Percentiles rank a stretch among this genome's conserved stretches.
Conservation (phyloP, 2,113 vertebrate species). For the Xiphophorus maculatus region DNA sequence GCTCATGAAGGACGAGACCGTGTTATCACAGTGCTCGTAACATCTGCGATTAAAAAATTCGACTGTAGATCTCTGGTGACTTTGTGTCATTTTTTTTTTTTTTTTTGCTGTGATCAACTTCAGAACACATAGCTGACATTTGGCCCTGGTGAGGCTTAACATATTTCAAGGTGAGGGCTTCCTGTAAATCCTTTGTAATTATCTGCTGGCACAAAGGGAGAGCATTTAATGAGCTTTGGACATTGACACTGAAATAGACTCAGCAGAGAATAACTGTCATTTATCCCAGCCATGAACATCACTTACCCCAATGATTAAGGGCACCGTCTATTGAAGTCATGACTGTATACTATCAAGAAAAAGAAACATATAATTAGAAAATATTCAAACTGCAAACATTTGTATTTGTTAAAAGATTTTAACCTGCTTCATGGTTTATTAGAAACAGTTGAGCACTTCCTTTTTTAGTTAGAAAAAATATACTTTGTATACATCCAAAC, state of each 20-base stretch:
- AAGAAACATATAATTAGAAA: slow-evolving; percentile 29
- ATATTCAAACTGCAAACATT: slow-evolving; percentile 25
- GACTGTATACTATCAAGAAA: slow-evolving; percentile 31
- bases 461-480: neutral
- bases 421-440: neutral
- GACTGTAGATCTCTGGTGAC: slow-evolving; percentile 15
- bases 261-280: slow-evolving; percentile 43
- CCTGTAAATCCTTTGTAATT: slow-evolving; percentile 49
- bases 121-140: slow-evolving; percentile 34
- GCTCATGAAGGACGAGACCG: slow-evolving; percentile 45
- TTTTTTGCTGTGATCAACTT: slow-evolving; percentile 36
- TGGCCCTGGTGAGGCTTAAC: slow-evolving; percentile 24
- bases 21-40: slow-evolving; percentile 11
- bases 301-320: slow-evolving; percentile 66
- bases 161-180: slow-evolving; percentile 35
- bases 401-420: slow-evolving; percentile 9
- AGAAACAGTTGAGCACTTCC: neutral
- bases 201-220: slow-evolving; percentile 28
- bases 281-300: slow-evolving; percentile 63
- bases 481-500: neutral
- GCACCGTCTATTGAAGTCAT: slow-evolving; percentile 63
- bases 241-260: slow-evolving; percentile 34
- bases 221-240: slow-evolving; percentile 54
- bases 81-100: slow-evolving; percentile 4
- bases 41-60: slow-evolving; percentile 36